These are phyloP conservation scores for Gallinago paraguaiae DNA, from an alignment of 2,113 vertebrate species.

Conservation along the genomic window DNA sequence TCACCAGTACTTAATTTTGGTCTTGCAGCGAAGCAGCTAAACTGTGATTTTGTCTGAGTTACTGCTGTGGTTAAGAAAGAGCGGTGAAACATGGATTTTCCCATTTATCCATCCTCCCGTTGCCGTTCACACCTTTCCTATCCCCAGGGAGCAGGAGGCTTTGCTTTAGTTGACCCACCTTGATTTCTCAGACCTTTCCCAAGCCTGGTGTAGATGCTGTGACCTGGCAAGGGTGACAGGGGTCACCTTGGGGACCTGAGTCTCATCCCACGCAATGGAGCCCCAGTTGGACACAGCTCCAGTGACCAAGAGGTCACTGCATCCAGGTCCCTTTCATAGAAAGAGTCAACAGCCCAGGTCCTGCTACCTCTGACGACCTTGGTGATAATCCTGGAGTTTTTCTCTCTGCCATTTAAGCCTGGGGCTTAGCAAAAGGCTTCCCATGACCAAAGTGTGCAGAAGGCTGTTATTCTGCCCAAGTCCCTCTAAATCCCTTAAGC, in stretches of 20 bases:
- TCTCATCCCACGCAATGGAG: background rate
- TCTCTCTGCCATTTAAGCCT: background rate
- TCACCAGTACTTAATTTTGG: background rate
- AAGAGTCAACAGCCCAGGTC: background rate
- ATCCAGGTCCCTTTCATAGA: background rate
- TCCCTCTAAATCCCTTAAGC: constrained; percentile 25
- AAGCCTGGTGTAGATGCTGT: background rate
- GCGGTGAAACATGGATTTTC: background rate
- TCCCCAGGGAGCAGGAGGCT: background rate
- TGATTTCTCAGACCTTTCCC: background rate
- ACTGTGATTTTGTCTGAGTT: background rate
- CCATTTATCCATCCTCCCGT: background rate
- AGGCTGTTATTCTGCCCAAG: constrained; percentile 11
- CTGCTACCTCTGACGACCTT: background rate
- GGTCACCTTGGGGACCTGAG: background rate
- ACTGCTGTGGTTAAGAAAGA: background rate
- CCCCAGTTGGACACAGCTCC: background rate
- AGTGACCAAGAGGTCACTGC: background rate
- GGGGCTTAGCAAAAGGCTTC: background rate
- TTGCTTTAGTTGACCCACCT: background rate
- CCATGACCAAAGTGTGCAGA: background rate
- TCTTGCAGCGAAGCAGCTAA: background rate
- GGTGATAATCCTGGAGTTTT: background rate
- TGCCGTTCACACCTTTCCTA: background rate
- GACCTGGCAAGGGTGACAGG: background rate